Percentiles rank a stretch among this genome's conserved stretches.
Evolutionary conservation across 2,113 vertebrate species (phyloP).

Genomic region (Lichenostomus cassidix): DNA sequence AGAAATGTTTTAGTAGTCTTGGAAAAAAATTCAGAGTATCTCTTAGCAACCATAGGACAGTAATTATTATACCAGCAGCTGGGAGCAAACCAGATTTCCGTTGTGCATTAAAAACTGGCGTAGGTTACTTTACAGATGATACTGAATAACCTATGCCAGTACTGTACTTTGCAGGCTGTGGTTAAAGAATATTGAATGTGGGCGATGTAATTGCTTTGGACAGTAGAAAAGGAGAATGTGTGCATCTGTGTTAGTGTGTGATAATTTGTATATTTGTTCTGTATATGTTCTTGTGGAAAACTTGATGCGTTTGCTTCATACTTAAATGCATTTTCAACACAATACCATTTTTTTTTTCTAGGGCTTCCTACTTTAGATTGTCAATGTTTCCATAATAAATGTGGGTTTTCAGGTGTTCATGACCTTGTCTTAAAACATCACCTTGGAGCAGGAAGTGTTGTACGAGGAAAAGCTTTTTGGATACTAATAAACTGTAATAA

Average conservation of each 20-base stretch:
- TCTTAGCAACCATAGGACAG: slow-evolving; percentile 92
- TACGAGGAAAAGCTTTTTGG: background rate
- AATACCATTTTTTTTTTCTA: background rate
- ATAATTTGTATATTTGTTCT: background rate
- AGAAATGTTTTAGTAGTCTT: slow-evolving; percentile 75
- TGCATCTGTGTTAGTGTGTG: slow-evolving; percentile 28
- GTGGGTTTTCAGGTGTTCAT: background rate
- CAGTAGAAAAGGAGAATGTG: slow-evolving; percentile 33
- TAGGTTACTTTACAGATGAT: slow-evolving; percentile 87
- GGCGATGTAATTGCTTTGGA: slow-evolving; percentile 63
- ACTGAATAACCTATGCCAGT: slow-evolving; percentile 78
- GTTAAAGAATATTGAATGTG: slow-evolving; percentile 75
- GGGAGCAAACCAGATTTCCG: slow-evolving; percentile 91
- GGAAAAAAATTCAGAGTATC: slow-evolving; percentile 84
- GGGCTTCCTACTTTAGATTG: background rate
- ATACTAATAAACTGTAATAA: background rate
- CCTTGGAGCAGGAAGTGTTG: background rate
- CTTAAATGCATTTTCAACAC: background rate
- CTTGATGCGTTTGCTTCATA: background rate
- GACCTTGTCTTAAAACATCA: background rate
- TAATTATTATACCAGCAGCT: slow-evolving; percentile 94
- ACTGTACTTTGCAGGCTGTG: slow-evolving; percentile 74
- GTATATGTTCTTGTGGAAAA: background rate
- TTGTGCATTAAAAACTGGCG: slow-evolving; percentile 89
- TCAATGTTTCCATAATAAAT: slow-evolving; percentile 7